Conservation (phyloP, 2,113 vertebrate species). For the Glareola pratincola region DNA sequence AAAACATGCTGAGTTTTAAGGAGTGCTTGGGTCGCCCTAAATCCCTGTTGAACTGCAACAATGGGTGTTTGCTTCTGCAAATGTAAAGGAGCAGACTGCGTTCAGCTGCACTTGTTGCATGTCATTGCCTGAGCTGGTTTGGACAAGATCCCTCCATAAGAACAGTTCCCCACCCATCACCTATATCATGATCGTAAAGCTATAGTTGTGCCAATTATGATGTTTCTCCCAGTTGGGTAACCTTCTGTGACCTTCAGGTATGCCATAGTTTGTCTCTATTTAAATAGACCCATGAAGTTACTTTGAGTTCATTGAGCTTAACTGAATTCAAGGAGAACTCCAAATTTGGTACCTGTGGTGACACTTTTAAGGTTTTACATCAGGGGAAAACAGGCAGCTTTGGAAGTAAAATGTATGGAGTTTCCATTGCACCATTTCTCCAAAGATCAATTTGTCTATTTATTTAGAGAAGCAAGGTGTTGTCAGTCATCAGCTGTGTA, state of each 20-base stretch:
- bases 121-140: not conserved
- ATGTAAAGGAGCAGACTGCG: not conserved
- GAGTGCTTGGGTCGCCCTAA: not conserved
- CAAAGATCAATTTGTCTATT: not conserved
- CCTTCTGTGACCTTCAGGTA: rapidly evolving
- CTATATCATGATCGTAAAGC: not conserved
- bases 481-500: not conserved
- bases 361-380: not conserved
- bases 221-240: rapidly evolving
- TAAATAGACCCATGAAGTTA: not conserved
- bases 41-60: not conserved
- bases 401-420: not conserved
- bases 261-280: not conserved
- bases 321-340: not conserved
- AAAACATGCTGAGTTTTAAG: not conserved
- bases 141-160: not conserved
- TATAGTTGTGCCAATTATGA: not conserved
- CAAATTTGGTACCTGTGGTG: rapidly evolving
- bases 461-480: not conserved
- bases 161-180: not conserved
- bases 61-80: not conserved
- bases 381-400: not conserved
- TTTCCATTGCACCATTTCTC: not conserved
- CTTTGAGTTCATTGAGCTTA: not conserved
- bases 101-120: not conserved